Percentiles rank a stretch among this genome's conserved stretches.
phyloP scores from a whole-genome alignment of 2,113 vertebrate genomes.

The Mobula hypostoma region DNA sequence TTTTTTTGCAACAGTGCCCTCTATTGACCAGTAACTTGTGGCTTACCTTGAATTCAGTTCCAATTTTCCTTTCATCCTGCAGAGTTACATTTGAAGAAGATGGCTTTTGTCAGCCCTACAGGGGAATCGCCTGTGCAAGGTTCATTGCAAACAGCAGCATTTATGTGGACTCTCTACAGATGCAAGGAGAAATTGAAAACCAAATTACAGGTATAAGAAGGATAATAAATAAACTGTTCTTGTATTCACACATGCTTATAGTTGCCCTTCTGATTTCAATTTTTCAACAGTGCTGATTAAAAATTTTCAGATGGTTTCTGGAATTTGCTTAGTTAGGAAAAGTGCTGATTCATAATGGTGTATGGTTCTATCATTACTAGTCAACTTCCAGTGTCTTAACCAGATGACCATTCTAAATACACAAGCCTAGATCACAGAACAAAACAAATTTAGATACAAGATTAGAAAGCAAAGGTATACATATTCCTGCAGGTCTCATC shows the following conservation, averaged over 20 bases:
- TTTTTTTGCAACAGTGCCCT: constrained; percentile 46
- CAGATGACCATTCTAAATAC: background rate
- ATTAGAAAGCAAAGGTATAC: background rate
- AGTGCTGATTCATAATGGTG: background rate
- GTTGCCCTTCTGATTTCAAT: too few relatives aligned
- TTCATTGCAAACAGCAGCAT: constrained; percentile 95
- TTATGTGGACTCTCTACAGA: constrained; percentile 95
- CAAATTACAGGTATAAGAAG: constrained; percentile 82
- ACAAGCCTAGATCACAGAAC: background rate
- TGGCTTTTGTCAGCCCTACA: constrained; percentile 94
- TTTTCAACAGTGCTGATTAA: background rate
- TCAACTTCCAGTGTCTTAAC: background rate
- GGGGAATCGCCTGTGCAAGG: constrained; percentile 93
- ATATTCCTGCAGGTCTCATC: background rate
- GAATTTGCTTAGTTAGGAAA: background rate
- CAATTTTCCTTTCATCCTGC: constrained; percentile 41
- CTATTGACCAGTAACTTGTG: constrained; percentile 46
- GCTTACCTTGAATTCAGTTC: background rate
- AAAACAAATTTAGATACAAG: background rate
- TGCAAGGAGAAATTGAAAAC: constrained; percentile 97
- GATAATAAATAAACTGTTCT: background rate
- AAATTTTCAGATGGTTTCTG: background rate
- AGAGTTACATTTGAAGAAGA: constrained; percentile 91
- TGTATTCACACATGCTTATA: background rate
- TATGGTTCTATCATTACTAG: background rate